Conservation (phyloP, 23 tunicate species). For the Styela plicata region DNA sequence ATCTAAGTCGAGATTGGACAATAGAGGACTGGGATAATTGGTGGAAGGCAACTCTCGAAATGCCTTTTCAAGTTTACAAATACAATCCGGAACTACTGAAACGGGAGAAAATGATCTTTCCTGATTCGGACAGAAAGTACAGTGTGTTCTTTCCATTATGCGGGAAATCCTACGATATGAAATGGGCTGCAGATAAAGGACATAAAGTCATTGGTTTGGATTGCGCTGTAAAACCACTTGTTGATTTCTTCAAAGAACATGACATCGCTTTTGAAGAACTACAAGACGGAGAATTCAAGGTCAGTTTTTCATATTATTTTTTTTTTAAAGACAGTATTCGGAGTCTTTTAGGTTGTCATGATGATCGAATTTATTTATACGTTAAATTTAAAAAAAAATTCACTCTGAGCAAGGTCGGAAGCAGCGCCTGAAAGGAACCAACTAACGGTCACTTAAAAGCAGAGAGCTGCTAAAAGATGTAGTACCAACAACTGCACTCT, state of each 20-base stretch:
- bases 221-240: neutral
- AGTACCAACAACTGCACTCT: no score
- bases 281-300: neutral
- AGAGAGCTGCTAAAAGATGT: no score
- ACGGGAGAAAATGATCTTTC: neutral
- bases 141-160: neutral
- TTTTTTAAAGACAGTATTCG: no score
- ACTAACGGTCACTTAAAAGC: no score
- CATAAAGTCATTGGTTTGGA: constrained; percentile 9
- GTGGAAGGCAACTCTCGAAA: neutral
- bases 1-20: neutral
- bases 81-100: neutral
- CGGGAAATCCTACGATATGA: neutral
- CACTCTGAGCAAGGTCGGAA: no score
- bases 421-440: no score
- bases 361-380: no score
- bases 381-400: no score
- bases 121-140: neutral
- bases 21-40: neutral
- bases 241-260: neutral
- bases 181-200: constrained; percentile 8
- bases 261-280: neutral
- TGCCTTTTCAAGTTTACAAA: neutral
- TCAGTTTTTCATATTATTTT: no score
- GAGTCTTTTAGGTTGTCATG: no score